These are phyloP conservation scores for Potorous gilbertii DNA, from an alignment of 2,797 vertebrate species.

Conservation along the genomic window DNA sequence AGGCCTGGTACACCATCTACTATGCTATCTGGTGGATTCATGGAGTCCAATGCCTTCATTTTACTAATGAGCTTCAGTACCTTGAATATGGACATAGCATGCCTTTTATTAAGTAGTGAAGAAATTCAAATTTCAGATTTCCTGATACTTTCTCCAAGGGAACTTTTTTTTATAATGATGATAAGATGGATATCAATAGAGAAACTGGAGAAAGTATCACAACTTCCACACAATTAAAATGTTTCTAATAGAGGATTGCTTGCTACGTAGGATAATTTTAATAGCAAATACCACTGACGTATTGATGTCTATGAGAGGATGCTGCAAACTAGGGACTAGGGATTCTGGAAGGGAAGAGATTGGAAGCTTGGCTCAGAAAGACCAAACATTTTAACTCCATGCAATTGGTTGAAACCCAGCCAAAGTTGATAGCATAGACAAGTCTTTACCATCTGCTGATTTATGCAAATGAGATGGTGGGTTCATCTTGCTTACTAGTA, in stretches of 20 bases:
- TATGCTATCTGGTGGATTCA: too few species aligned
- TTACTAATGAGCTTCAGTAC: too few species aligned
- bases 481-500: conserved; percentile 78
- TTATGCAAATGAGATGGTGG: conserved; percentile 83
- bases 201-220: too few species aligned
- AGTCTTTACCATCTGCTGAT: conserved; percentile 83
- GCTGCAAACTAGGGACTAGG: conserved; percentile 5
- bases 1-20: too few species aligned
- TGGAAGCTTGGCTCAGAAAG: conserved; percentile 60
- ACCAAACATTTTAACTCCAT: conserved; percentile 63
- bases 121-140: too few species aligned
- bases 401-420: conserved; percentile 70
- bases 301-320: neutral
- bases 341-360: neutral
- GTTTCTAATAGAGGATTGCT: neutral
- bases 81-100: too few species aligned
- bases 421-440: conserved; percentile 67
- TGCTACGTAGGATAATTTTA: neutral
- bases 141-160: too few species aligned
- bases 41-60: too few species aligned
- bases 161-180: too few species aligned
- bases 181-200: too few species aligned
- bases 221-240: neutral
- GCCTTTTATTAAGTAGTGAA: too few species aligned
- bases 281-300: conserved; percentile 28